Base-by-base conservation (phyloP, 30 jellyfish, hydroid and myxozoan species). In the Cassiopea xamachana region DNA sequence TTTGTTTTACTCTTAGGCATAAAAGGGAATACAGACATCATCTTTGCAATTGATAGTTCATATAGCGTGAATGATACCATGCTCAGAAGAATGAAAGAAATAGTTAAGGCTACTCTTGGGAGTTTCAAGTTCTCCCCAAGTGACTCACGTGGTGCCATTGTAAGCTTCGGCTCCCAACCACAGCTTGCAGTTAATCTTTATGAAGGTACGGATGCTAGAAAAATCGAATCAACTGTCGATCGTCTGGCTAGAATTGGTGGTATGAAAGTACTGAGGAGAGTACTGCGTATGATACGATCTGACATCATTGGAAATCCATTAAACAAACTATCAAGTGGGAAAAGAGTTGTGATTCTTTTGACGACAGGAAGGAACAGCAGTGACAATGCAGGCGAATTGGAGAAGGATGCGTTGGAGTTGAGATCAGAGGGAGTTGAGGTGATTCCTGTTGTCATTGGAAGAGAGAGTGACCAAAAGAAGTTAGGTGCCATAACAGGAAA, bases 11-110 rank as follows among this genome's bases (percentile, higher is more conserved):
- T 61, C 2, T 3, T 49, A 81, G 90, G 90, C 46, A 46, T 81
- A 18, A 59, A 46, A 14, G 89, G 46, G 80, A 44, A 15, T 46
- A 58, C 60, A 46, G 93, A 86, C 62, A 80, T 88, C 10, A 91
- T 88, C 17, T 82, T 39, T 87, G 97, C 97, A 18, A 64, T 93
- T 70, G 98, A 93, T 51, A 72, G 97, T 44, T 93, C 98, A 68
- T 64, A 87, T 15, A 51, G 90, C 60, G 92, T 93, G 39, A 88
- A 86, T 73, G 94, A 39, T 12, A 83, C 7, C 27, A 76, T 85
- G 87, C 48, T 85, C 51, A 19, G 49, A 17, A 83, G 77, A 67
- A 90, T 90, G 93, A 90, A 90, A 59, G 68, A 67, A 60, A 44
- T 90, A 10, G 83, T 90, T 39, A 77, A 77, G 68, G 97, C 87